Evolutionary conservation across 2,888 invertebrate genomes (phyloP).

Genomic region (Noctua comes): DNA sequence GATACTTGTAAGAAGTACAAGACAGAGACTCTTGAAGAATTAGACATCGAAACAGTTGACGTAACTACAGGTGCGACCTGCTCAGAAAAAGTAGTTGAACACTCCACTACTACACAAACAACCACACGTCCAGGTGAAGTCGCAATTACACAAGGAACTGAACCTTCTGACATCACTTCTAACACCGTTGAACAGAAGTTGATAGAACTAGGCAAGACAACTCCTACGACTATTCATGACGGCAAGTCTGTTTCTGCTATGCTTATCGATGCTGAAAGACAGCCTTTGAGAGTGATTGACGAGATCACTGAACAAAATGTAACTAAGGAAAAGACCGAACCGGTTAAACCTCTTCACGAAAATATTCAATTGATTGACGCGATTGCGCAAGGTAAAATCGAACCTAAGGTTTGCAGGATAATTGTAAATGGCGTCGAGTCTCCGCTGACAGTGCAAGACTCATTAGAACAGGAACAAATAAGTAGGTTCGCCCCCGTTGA

Average conservation of each 20-base stretch:
- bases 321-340: slow-evolving; percentile 79
- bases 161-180: slow-evolving; percentile 71
- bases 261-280: slow-evolving; percentile 86
- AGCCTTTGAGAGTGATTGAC: slow-evolving; percentile 85
- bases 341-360: slow-evolving; percentile 80
- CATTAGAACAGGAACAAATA: slow-evolving; percentile 93
- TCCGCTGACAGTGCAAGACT: slow-evolving; percentile 92
- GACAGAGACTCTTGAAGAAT: slow-evolving; percentile 59
- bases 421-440: slow-evolving; percentile 91
- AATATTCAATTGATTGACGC: slow-evolving; percentile 91
- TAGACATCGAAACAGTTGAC: slow-evolving; percentile 13
- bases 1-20: slow-evolving; percentile 76
- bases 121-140: slow-evolving; percentile 65
- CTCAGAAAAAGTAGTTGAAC: slow-evolving; percentile 59
- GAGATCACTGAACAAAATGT: slow-evolving; percentile 88
- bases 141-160: slow-evolving; percentile 66
- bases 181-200: slow-evolving; percentile 69
- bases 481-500: slow-evolving; percentile 92
- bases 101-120: slow-evolving; percentile 61
- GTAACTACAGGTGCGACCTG: slow-evolving; percentile 8
- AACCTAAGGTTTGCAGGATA: slow-evolving; percentile 92
- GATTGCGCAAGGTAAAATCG: slow-evolving; percentile 91
- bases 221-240: slow-evolving; percentile 69
- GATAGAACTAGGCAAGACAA: slow-evolving; percentile 64
- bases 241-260: slow-evolving; percentile 81